Conservation (phyloP, 2,113 vertebrate genomes). For the Empidonax alnorum region DNA sequence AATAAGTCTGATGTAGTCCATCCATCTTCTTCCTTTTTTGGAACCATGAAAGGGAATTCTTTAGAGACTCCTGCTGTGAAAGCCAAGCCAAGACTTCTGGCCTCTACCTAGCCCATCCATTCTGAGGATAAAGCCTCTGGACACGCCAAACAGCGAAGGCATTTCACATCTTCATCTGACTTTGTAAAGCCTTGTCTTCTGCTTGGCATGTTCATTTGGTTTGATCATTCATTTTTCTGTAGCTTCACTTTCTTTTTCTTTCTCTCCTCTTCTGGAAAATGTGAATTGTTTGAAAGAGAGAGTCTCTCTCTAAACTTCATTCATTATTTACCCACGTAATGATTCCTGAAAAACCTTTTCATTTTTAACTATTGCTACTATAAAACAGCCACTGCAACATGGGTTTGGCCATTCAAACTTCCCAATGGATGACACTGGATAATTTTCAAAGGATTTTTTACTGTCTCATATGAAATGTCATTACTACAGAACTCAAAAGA, state of each 20-base stretch:
- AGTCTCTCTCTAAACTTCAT: not conserved
- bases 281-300: not conserved
- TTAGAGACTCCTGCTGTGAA: not conserved
- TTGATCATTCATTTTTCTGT: not conserved
- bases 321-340: not conserved
- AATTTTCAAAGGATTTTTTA: not conserved
- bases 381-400: not conserved
- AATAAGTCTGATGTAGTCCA: not conserved
- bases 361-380: not conserved
- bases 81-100: not conserved
- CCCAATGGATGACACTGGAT: not conserved
- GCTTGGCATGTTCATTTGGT: not conserved
- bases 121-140: not conserved
- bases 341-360: not conserved
- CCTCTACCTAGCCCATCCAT: not conserved
- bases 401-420: not conserved
- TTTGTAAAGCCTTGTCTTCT: not conserved
- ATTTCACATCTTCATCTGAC: not conserved
- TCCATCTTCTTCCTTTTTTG: not conserved
- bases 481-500: not conserved
- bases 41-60: not conserved
- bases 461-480: not conserved
- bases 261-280: not conserved
- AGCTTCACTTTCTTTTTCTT: not conserved
- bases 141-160: not conserved